These are phyloP conservation scores for Paraplagusia blochii DNA, from an alignment of 2,113 vertebrate genomes.

Conservation along the genomic window DNA sequence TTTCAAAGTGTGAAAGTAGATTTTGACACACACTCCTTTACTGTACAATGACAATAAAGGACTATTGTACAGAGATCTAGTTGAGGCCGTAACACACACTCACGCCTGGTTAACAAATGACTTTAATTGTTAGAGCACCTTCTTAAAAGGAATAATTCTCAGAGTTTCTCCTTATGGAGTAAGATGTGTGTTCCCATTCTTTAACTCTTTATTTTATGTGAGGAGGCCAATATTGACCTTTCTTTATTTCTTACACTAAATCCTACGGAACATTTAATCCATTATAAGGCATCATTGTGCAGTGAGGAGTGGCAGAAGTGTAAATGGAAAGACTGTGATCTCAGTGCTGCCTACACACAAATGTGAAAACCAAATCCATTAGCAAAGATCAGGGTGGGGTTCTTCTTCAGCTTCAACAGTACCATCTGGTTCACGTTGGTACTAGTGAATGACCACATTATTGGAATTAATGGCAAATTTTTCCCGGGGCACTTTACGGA, in stretches of 20 bases:
- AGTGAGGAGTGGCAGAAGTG: conserved; percentile 11
- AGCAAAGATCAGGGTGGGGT: not conserved
- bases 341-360: conserved; percentile 20
- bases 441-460: no score
- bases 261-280: conserved; percentile 17
- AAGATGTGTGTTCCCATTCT: no score
- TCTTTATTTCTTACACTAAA: conserved; percentile 22
- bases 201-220: no score
- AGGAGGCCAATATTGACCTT: no score
- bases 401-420: not conserved
- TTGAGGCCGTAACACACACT: conserved; percentile 2
- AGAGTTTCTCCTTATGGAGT: no score
- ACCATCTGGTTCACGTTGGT: no score
- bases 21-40: not conserved
- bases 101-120: conserved; percentile 9
- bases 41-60: no score
- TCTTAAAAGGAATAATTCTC: no score
- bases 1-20: not conserved
- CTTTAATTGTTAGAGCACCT: no score
- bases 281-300: conserved; percentile 1
- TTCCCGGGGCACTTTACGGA: no score
- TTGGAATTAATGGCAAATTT: no score
- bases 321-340: conserved; percentile 22
- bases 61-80: not conserved
- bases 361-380: not conserved